phyloP scores from a whole-genome alignment of 2,888 invertebrate genomes.

The Alentia gelatinosa region DNA sequence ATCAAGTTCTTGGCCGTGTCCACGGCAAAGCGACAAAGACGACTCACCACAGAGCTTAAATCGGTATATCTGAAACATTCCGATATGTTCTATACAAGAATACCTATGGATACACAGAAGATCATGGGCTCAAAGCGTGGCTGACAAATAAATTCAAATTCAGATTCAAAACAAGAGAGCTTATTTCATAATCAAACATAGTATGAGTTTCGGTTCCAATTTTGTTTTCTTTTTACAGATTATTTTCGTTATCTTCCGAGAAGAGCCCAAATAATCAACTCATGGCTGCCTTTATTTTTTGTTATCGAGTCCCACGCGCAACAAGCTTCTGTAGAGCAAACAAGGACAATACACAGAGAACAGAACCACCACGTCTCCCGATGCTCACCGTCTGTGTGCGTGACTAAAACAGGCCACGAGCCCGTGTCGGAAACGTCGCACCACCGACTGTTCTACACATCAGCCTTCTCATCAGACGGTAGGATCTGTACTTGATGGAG shows the following conservation, averaged over 20 bases:
- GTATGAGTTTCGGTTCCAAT: no score
- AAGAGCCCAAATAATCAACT: background rate
- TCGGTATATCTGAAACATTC: no score
- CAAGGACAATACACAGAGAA: background rate
- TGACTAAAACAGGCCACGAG: no score
- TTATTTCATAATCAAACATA: no score
- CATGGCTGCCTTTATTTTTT: conserved; percentile 4
- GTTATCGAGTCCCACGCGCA: background rate
- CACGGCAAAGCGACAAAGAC: no score
- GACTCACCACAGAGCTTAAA: no score
- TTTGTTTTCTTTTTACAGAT: no score
- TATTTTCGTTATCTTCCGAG: background rate
- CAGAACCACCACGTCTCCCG: background rate
- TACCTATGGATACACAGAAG: background rate
- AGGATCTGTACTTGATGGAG: no score
- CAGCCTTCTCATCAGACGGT: no score
- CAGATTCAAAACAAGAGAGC: background rate
- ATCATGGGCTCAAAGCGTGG: background rate
- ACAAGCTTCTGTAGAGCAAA: background rate
- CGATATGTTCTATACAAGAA: background rate
- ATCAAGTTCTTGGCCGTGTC: no score
- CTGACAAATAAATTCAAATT: background rate
- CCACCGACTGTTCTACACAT: no score
- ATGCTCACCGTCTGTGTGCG: background rate
- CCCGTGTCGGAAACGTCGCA: no score